Evolutionary conservation across 2,888 invertebrate species (phyloP), one percentile per base, ranked within the genome.

Genomic region (Pristionchus fissidentatus): DNA sequence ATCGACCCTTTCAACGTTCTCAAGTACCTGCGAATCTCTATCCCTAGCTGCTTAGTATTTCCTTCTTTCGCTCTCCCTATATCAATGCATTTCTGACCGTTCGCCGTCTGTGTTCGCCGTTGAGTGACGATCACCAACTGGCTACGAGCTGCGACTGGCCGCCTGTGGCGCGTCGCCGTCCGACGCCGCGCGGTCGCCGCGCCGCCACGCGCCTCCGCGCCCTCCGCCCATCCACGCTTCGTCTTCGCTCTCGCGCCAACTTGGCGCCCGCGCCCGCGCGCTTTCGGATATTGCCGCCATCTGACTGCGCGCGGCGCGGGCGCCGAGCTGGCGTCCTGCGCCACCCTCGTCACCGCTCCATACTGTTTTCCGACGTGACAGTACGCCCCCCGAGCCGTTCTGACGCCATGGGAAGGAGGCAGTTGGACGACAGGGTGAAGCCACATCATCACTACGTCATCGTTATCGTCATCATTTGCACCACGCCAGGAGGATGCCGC

Each of bases 351-450:
- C 46, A 13, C 73, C 75, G 75, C 75, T 75, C 46, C 49, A 75
- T 75, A 75, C 75, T 75, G 75, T 75, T 75, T 46, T 4, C 49
- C 49, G 75, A 46, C 75, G 46, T 75, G 46, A 75, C 75, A 75
- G 75, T 75, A 75, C 75, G 75, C 75, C 75, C 73, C 46, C 29
- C 32, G 75, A 46, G 75, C 46, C 32, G 75, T 15, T 32, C 32
- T n/a, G 75, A 75, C 46, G 46, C 75, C 2, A 38, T 19, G 55
- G 22, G 66, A 19, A 38, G 38, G 66, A 7, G n/a, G 38, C 7
- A 38, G 66, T 66, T 22, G n/a, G 41, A 66, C 66, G 66, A n/a
- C n/a, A n/a, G 38, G 41, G 66, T 66, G 66, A 66, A 66, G 66
- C 7, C 15, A 15, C 8, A 13, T 38, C 32, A 29, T 38, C n/a